These are phyloP conservation scores for Oryzias javanicus DNA, from an alignment of 2,113 vertebrate genomes.

Conservation along the genomic window DNA sequence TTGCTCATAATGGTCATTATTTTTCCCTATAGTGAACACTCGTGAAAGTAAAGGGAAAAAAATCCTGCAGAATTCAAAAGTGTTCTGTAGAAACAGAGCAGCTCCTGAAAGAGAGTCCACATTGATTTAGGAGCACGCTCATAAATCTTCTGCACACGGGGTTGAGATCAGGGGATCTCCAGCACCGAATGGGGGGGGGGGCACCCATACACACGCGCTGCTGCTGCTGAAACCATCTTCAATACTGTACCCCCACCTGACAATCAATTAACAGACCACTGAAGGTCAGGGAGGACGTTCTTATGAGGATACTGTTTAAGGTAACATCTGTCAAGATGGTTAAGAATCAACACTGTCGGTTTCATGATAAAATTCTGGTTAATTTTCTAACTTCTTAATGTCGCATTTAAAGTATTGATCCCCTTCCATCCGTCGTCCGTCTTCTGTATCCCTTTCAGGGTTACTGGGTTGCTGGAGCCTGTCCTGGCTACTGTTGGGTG, in stretches of 20 bases:
- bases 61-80: constrained; percentile 58
- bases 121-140: constrained; percentile 68
- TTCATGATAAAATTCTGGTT: no score
- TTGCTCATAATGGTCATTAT: constrained; percentile 34
- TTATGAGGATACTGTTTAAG: constrained; percentile 33
- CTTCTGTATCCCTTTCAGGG: no score
- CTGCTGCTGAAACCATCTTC: constrained; percentile 49
- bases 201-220: no score
- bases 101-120: constrained; percentile 52
- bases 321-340: background rate
- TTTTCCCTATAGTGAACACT: constrained; percentile 31
- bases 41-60: constrained; percentile 52
- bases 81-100: constrained; percentile 50
- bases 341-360: no score
- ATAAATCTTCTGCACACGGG: constrained; percentile 66
- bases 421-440: no score
- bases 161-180: constrained; percentile 53
- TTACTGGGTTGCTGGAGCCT: no score
- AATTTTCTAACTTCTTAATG: no score
- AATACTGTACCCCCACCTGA: constrained; percentile 52
- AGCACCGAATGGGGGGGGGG: constrained; percentile 50
- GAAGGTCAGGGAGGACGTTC: constrained; percentile 54
- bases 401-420: no score
- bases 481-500: no score
- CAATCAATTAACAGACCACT: constrained; percentile 60